Conservation (phyloP, 2,888 invertebrate genomes). For the Patella caerulea region DNA sequence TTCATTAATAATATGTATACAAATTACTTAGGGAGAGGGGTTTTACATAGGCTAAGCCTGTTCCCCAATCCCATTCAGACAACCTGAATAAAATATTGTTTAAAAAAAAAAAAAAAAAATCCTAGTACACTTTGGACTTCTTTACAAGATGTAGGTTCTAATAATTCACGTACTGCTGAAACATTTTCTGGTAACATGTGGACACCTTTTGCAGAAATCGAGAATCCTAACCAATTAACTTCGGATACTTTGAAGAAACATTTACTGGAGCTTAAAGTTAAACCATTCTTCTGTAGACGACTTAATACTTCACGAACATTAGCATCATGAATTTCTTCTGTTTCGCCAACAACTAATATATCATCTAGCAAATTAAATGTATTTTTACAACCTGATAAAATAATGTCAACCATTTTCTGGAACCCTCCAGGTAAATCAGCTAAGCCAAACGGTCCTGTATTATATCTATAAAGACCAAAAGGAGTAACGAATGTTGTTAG, state of each 20-base stretch:
- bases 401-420: not conserved
- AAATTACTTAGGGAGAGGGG: too few relatives aligned
- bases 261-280: not conserved
- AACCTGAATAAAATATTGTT: too few relatives aligned
- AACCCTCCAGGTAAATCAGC: not conserved
- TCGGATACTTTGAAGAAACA: not conserved
- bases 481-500: not conserved
- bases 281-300: not conserved
- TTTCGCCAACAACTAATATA: not conserved
- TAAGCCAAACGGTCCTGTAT: not conserved
- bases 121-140: slow-evolving; percentile 1
- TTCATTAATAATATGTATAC: too few relatives aligned
- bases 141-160: not conserved
- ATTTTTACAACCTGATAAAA: not conserved
- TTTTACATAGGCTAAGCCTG: too few relatives aligned
- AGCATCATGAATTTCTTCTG: not conserved
- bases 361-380: not conserved
- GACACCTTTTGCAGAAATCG: not conserved
- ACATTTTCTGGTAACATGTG: not conserved
- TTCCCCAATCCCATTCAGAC: too few relatives aligned
- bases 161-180: not conserved
- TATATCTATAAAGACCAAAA: not conserved
- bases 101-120: too few relatives aligned
- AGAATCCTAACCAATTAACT: slow-evolving; percentile 5
- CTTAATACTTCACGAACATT: not conserved